phyloP scores from a whole-genome alignment of 30 jellyfish, hydroid and myxozoan species.

The Aurelia aurita region DNA sequence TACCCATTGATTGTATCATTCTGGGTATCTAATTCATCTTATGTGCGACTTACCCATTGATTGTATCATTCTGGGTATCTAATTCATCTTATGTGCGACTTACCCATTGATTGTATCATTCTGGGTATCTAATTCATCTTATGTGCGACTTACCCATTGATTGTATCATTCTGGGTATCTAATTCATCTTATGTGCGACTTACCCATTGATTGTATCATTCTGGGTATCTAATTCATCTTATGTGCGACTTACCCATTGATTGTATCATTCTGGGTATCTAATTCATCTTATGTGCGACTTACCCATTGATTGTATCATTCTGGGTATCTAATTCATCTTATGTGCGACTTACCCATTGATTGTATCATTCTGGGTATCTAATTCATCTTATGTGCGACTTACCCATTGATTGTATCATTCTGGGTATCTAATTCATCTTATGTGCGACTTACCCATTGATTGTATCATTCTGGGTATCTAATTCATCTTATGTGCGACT shows the following conservation, averaged over 20 bases:
- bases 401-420: conserved; percentile 42
- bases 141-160: conserved; percentile 9
- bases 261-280: conserved; percentile 25
- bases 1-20: conserved; percentile 42
- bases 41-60: conserved; percentile 9
- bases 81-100: conserved; percentile 27
- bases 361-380: conserved; percentile 25
- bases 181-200: conserved; percentile 27
- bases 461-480: conserved; percentile 25
- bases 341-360: conserved; percentile 9
- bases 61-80: conserved; percentile 25
- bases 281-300: conserved; percentile 27
- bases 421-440: conserved; percentile 36
- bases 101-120: conserved; percentile 42
- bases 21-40: conserved; percentile 36
- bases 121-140: conserved; percentile 36
- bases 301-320: conserved; percentile 42
- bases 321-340: conserved; percentile 36
- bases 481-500: conserved; percentile 27
- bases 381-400: conserved; percentile 27
- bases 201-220: conserved; percentile 42
- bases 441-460: conserved; percentile 9
- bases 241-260: conserved; percentile 9
- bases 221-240: conserved; percentile 36
- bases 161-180: conserved; percentile 25